Percentiles rank a stretch among this genome's conserved stretches.
Evolutionary conservation across 2,113 vertebrate species (phyloP).

Genomic region (Parotia lawesii): DNA sequence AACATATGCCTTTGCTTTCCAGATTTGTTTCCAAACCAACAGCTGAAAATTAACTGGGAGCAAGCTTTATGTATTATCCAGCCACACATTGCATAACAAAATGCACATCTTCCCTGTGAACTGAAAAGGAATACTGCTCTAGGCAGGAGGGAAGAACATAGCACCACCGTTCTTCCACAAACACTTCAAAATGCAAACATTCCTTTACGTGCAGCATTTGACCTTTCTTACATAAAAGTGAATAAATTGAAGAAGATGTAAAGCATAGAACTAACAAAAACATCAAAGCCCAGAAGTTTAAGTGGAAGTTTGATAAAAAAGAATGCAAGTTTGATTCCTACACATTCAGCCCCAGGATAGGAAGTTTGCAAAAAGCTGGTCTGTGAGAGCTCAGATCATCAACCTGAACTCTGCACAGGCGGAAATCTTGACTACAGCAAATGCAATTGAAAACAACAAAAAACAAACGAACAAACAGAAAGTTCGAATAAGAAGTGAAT

Average conservation of each 20-base stretch:
- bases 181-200: background rate
- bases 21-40: background rate
- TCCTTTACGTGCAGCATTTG: background rate
- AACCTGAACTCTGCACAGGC: background rate
- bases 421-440: background rate
- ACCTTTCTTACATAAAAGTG: background rate
- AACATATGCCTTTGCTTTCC: background rate
- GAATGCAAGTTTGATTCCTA: background rate
- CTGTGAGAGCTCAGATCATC: background rate
- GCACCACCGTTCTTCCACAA: rapidly evolving
- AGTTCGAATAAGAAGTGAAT: background rate
- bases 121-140: background rate
- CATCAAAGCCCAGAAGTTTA: background rate
- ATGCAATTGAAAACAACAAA: background rate
- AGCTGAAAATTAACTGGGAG: background rate
- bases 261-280: background rate
- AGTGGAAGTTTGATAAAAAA: background rate
- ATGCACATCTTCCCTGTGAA: background rate
- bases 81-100: background rate
- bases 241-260: background rate
- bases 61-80: background rate
- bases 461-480: background rate
- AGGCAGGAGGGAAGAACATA: background rate
- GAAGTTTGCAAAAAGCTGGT: background rate
- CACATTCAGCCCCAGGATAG: background rate